phyloP scores from a whole-genome alignment of 2,888 invertebrate species.

The Cyaniris semiargus region DNA sequence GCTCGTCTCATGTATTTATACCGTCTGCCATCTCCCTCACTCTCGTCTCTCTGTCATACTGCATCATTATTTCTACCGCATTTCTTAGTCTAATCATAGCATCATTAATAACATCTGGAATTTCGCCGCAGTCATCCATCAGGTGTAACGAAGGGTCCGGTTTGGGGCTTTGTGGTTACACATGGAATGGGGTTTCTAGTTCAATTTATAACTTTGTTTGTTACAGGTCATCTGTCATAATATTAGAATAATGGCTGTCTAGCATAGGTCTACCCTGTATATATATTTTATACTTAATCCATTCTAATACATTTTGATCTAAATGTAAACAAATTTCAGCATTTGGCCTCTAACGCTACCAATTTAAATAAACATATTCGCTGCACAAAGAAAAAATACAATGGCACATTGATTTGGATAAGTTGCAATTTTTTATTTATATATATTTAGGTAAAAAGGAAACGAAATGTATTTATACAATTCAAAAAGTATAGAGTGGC shows the following conservation, averaged over 20 bases:
- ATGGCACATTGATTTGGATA: too few relatives aligned
- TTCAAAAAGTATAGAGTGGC: too few relatives aligned
- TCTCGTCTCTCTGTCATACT: background rate
- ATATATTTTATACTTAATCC: too few relatives aligned
- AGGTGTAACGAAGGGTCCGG: background rate
- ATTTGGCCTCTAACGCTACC: too few relatives aligned
- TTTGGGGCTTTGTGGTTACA: background rate
- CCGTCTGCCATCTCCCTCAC: conserved; percentile 41
- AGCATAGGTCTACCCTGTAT: background rate
- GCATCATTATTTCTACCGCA: background rate
- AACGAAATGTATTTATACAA: too few relatives aligned
- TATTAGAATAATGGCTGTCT: background rate
- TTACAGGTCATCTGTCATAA: conserved; percentile 4
- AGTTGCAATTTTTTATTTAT: too few relatives aligned
- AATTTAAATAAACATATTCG: too few relatives aligned
- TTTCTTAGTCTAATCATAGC: conserved; percentile 44
- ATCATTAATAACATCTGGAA: conserved; percentile 65
- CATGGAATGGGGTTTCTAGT: background rate
- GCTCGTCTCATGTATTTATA: conserved; percentile 55
- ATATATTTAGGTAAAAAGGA: too few relatives aligned
- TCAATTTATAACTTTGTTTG: background rate
- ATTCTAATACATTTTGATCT: too few relatives aligned
- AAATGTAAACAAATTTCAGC: too few relatives aligned
- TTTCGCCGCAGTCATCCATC: conserved; percentile 45
- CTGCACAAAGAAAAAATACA: too few relatives aligned